These are phyloP conservation scores for Littorina saxatilis DNA, from an alignment of 1,140 invertebrate genomes.

Conservation along the genomic window DNA sequence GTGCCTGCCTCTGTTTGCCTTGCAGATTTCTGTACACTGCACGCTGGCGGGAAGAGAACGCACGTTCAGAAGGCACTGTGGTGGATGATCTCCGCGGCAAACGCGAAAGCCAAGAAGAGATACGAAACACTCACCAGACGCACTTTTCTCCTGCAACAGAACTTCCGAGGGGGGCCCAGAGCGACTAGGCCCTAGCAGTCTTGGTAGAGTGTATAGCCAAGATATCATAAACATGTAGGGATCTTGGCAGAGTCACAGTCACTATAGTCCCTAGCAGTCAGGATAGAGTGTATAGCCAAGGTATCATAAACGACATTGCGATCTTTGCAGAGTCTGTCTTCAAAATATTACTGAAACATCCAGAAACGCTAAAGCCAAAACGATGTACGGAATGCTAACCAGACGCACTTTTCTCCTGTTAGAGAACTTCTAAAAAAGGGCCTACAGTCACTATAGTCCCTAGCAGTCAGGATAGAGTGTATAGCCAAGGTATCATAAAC, in stretches of 20 bases:
- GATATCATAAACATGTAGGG: background rate
- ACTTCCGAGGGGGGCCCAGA: slow-evolving; percentile 8
- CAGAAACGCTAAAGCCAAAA: slow-evolving; percentile 34
- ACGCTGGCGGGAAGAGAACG: slow-evolving; percentile 10
- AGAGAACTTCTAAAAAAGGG: background rate
- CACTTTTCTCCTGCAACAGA: slow-evolving; percentile 21
- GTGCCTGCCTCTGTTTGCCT: slow-evolving; percentile 12
- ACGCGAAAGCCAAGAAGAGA: slow-evolving; percentile 35
- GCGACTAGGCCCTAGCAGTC: background rate
- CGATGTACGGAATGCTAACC: slow-evolving; percentile 10
- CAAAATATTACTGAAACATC: no score
- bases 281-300: no score
- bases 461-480: no score
- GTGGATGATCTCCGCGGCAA: slow-evolving; percentile 33
- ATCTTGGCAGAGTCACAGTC: background rate
- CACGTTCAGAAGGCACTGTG: slow-evolving; percentile 27
- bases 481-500: no score
- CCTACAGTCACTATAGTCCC: background rate
- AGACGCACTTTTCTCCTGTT: slow-evolving; percentile 22
- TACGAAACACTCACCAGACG: slow-evolving; percentile 28
- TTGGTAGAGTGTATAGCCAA: background rate
- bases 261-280: background rate
- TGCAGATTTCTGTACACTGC: slow-evolving; percentile 30
- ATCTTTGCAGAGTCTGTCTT: no score
- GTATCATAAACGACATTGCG: no score